Base-by-base conservation (phyloP, 2,797 vertebrate genomes). In the Channallabes apus region DNA sequence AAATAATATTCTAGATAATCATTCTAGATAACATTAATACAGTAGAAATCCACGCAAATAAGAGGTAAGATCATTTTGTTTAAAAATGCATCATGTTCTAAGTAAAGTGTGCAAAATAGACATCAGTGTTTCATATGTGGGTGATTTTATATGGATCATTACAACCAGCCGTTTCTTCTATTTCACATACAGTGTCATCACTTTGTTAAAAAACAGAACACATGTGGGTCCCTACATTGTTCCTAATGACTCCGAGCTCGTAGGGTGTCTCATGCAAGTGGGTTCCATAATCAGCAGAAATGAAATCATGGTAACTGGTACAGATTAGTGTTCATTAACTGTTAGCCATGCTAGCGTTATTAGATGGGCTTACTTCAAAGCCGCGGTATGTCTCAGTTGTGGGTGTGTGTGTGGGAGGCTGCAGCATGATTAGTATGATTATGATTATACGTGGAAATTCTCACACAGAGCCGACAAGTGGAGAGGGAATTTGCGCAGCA, bases 381-480 rank as follows among this genome's bases (percentile, higher is more conserved):
- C 81, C 61, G 32, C 80, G 46, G 51, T 76, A 72, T 51, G 64
- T 22, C 85, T 84, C 78, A 69, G 46, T 78, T 80, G 82, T 82
- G 59, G 73, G 80, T 79, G 86, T 29, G 29, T 84, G 78, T 73
- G 78, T 67, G 85, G 87, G 88, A 80, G 85, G 87, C 82, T 68
- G 41, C 62, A 41, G 75, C 35, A 54, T 78, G 84, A 85, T 85
- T 80, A 79, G 85, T 83, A 82, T 72, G 68, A 82, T 82, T 72
- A 82, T 82, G 77, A 89, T 85, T 85, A 83, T 46, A 58, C 68
- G 62, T 61, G 75, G 61, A 86, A 75, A 77, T 82, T 72, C 62
- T 71, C 82, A 82, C 79, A 22, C 82, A 7, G 62, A 82, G 73
- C 78, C 58, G 85, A 85, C 5, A 84, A 82, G 84, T 78, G 38